Base-by-base conservation (phyloP, 2,113 vertebrate genomes). In the Neolamprologus modestus region DNA sequence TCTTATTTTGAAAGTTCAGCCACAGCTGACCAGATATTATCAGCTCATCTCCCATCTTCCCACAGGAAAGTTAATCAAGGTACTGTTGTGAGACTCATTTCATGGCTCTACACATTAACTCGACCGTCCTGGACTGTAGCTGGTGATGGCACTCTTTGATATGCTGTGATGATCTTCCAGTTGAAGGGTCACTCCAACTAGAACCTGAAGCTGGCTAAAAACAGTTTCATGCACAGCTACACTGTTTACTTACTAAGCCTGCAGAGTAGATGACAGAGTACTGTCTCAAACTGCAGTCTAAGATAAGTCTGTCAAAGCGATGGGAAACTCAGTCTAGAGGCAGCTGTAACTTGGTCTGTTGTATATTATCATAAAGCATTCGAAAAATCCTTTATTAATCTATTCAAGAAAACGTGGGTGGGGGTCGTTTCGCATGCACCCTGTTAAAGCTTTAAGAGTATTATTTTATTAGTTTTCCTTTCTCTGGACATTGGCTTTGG, bases 371-470 rank as follows among this genome's bases (percentile, higher is more conserved):
- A 76, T 26, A 8, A 50, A 0, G 2, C 31, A 78, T 12, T 31
- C 7, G 1, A 11, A 50, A 47, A 19, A 50, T 28, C 24, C 0
- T 19, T 47, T 12, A 28, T 76, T 76, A 11, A 19, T 28, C 21
- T 47, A 47, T 28, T 47, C 3, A 76, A 28, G 24, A 19, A 31
- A 78, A 50, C 0, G 6, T 50, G 24, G 71, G 24, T 11, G 16
- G 24, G 0, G 4, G 0, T 47, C 16, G 1, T 47, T 24, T 24
- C 8, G 4, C n/a, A 3, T 47, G 40, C 68, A 45, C 1, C 68
- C 13, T 73, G 40, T 45, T 47, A 17, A 28, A 76, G 40, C 24
- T 66, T 66, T 37, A 12, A n/a, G 61, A n/a, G 10, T 26, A 76
- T 76, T 76, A 24, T 2, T 71, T 71, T 71, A 37, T 71, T 9